Evolutionary conservation across 2,888 invertebrate genomes (phyloP).

Genomic region (Athrips mouffetella): DNA sequence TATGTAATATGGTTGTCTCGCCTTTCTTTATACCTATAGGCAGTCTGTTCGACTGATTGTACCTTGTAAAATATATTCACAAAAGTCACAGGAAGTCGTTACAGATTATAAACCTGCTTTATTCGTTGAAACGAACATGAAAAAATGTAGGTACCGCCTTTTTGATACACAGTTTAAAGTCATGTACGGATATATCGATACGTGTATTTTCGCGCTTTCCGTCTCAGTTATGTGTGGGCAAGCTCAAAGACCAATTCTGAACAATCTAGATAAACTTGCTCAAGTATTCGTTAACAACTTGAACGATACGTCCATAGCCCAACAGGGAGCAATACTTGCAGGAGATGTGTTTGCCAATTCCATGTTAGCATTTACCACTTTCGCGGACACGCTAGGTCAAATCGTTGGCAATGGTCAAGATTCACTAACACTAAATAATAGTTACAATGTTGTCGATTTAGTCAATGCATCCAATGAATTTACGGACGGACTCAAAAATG

Average conservation of each 20-base stretch:
- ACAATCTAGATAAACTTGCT: neutral
- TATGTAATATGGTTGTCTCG: too few relatives aligned
- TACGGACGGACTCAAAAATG: conserved; percentile 36
- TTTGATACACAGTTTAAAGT: neutral
- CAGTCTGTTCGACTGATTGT: too few relatives aligned
- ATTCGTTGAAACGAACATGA: too few relatives aligned
- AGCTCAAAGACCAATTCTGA: neutral
- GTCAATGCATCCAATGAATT: conserved; percentile 36
- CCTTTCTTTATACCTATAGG: too few relatives aligned
- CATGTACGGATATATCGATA: neutral
- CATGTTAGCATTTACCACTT: conserved; percentile 26
- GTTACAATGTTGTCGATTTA: conserved; percentile 33
- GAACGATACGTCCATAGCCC: neutral
- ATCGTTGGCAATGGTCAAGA: conserved; percentile 26
- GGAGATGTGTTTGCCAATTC: conserved; percentile 33
- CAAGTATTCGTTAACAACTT: neutral
- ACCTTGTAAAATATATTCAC: too few relatives aligned
- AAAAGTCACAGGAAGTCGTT: too few relatives aligned
- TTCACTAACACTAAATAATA: conserved; percentile 31
- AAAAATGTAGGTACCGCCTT: too few relatives aligned
- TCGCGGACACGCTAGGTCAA: conserved; percentile 34
- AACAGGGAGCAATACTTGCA: neutral
- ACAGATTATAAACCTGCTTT: too few relatives aligned
- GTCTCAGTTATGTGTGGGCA: neutral
- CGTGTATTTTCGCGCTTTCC: neutral